Evolutionary conservation across 2,888 invertebrate species (phyloP), one percentile per base, ranked within the genome.

Genomic region (Eupithecia insigniata): DNA sequence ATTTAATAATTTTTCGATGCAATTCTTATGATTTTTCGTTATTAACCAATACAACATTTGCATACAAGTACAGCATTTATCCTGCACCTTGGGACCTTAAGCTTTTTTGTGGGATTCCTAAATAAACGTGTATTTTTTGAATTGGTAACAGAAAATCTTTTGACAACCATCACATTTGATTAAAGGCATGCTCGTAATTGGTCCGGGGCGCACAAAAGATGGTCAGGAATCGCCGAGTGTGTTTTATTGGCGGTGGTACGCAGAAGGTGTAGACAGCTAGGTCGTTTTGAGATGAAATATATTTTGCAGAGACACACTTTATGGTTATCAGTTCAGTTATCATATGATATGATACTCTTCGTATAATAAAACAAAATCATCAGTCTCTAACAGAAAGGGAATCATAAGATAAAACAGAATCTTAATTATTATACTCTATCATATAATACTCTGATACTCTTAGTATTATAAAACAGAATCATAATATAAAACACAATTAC

Each of bases 151-250:
- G n/a, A n/a, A n/a, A n/a, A n/a, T n/a, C n/a, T n/a, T n/a, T n/a
- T n/a, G n/a, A n/a, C n/a, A n/a, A n/a, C n/a, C n/a, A n/a, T n/a
- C n/a, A n/a, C n/a, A 61, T 73, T 71, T 73, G 73, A 73, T 71
- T 73, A 73, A 76, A 70, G 18, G 67, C 64, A 67, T 34, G 70
- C 69, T 69, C 66, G 75, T 75, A 75, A 75, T 75, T 75, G 75
- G 72, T 28, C 73, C 60, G 70, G 67, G 69, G 68, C 71, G 66
- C 30, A 76, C 73, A 76, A 73, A 73, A 73, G 73, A 73, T 76
- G 73, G 76, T 62, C 76, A 70, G 71, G 66, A 65, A 71, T 70
- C 73, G 69, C 71, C 75, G 72, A 67, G 69, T 76, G 71, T 76
- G 73, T 76, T 76, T 76, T 76, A 76, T 73, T 71, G 74, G 22